phyloP scores from a whole-genome alignment of 1,140 invertebrate species.

The Leptinotarsa undecemlineata region DNA sequence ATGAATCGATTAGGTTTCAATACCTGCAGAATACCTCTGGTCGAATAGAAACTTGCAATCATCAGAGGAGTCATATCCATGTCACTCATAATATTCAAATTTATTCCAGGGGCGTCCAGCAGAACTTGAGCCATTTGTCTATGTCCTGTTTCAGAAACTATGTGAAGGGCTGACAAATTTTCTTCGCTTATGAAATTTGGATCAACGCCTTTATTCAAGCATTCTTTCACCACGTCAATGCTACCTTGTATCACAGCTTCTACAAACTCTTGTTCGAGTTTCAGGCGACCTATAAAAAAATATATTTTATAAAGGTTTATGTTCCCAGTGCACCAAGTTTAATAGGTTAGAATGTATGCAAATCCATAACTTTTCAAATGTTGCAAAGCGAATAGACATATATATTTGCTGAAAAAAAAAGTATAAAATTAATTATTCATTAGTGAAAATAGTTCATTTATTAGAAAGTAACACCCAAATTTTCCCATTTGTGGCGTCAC shows the following conservation, averaged over 20 bases:
- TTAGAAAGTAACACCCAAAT: too few relatives aligned
- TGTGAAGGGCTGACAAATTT: not conserved
- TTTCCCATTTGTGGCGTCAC: too few relatives aligned
- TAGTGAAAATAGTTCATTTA: too few relatives aligned
- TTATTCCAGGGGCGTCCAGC: not conserved
- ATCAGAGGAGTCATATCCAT: not conserved
- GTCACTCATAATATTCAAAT: not conserved
- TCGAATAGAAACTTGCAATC: not conserved
- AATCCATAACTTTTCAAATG: too few relatives aligned
- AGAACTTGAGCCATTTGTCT: not conserved
- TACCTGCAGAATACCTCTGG: not conserved
- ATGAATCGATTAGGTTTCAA: not conserved
- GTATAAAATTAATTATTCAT: too few relatives aligned
- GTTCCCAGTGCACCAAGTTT: too few relatives aligned
- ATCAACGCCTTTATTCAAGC: not conserved
- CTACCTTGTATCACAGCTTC: not conserved
- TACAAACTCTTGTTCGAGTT: not conserved
- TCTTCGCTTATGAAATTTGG: not conserved
- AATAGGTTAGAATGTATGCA: too few relatives aligned
- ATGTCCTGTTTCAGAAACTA: not conserved
- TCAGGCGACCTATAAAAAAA: too few relatives aligned
- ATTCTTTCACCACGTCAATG: not conserved
- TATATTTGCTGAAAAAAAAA: too few relatives aligned
- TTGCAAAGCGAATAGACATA: too few relatives aligned
- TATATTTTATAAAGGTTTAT: too few relatives aligned